Base-by-base conservation (phyloP, 2,888 invertebrate genomes). In the Drosophila silvestris region DNA sequence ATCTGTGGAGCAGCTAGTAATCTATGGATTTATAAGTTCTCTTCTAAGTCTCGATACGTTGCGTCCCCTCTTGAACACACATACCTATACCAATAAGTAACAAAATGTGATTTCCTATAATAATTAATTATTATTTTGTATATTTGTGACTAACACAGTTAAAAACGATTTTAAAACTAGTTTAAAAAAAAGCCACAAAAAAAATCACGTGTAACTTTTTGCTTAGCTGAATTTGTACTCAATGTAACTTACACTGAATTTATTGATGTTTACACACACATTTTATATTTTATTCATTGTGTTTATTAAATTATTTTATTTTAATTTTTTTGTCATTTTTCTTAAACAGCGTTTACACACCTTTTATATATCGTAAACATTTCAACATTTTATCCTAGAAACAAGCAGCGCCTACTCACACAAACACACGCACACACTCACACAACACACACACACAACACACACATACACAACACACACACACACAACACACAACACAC, bases 381-480 rank as follows among this genome's bases (percentile, higher is more conserved):
- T 37, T 71, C 62, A 78, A 70, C 59, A 79, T 66, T 87, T 82
- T 79, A 87, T 77, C 89, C 72, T 82, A 77, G 78, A 79, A 77
- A 47, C 81, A 78, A 68, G 85, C 88, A 82, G 89, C 76, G 84
- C 89, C 77, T 85, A 77, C 73, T 73, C 66, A 74, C 74, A 61
- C 68, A 85, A 60, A 69, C 52, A 74, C 70, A 74, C 68, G 65
- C 61, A 41, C 28, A 62, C 53, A 66, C 51, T 26, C 26, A 69
- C 3, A 22, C 14, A 10, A 41, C 10, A 67, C 50, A 70, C 64
- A 44, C 39, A 61, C 58, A 71, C 67, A 53, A 70, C 73, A 30
- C 53, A 70, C 68, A 70, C 44, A 56, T 51, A 52, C 28, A 53
- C 47, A 22, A 33, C 57, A 70, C 52, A 51, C 30, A 57, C 28